Evolutionary conservation across 2,888 invertebrate species (phyloP).

Genomic region (Micropterix aruncella): DNA sequence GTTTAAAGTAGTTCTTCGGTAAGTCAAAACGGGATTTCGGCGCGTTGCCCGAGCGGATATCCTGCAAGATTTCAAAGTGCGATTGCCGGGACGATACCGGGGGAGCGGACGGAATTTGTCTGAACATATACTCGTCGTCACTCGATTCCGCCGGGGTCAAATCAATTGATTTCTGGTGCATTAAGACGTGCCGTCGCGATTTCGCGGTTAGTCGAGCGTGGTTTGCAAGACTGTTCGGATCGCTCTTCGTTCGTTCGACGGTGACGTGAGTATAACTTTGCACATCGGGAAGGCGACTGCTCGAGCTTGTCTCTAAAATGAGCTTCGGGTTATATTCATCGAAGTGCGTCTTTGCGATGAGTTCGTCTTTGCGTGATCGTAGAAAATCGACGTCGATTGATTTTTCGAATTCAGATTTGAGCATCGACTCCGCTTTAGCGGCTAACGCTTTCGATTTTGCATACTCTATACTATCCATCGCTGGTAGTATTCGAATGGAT

Average conservation of each 20-base stretch:
- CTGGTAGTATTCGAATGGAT: slow-evolving; percentile 31
- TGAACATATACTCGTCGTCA: slow-evolving; percentile 67
- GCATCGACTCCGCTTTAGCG: slow-evolving; percentile 35
- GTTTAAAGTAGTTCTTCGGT: slow-evolving; percentile 58
- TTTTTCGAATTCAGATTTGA: slow-evolving; percentile 49
- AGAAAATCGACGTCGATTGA: slow-evolving; percentile 29
- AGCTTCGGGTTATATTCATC: slow-evolving; percentile 61
- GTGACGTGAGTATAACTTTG: slow-evolving; percentile 51
- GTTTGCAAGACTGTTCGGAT: slow-evolving; percentile 66
- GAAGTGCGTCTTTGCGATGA: slow-evolving; percentile 51
- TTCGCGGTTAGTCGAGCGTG: slow-evolving; percentile 58
- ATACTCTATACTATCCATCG: slow-evolving; percentile 40
- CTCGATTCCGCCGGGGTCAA: slow-evolving; percentile 74
- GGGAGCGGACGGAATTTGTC: slow-evolving; percentile 61
- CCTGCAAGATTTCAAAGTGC: slow-evolving; percentile 50
- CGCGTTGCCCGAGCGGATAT: slow-evolving; percentile 31
- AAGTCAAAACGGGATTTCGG: slow-evolving; percentile 55
- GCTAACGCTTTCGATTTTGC: slow-evolving; percentile 40
- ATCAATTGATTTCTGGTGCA: slow-evolving; percentile 79
- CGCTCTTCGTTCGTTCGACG: slow-evolving; percentile 75
- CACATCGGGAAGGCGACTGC: slow-evolving; percentile 34
- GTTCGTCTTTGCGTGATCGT: slow-evolving; percentile 42
- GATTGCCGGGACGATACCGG: slow-evolving; percentile 57
- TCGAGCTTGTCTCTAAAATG: slow-evolving; percentile 37
- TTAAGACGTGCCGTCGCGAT: slow-evolving; percentile 61